Percentiles rank a stretch among this genome's conserved stretches.
Evolutionary conservation across 2,888 invertebrate genomes (phyloP).

Genomic region (Perizoma affinitatum): DNA sequence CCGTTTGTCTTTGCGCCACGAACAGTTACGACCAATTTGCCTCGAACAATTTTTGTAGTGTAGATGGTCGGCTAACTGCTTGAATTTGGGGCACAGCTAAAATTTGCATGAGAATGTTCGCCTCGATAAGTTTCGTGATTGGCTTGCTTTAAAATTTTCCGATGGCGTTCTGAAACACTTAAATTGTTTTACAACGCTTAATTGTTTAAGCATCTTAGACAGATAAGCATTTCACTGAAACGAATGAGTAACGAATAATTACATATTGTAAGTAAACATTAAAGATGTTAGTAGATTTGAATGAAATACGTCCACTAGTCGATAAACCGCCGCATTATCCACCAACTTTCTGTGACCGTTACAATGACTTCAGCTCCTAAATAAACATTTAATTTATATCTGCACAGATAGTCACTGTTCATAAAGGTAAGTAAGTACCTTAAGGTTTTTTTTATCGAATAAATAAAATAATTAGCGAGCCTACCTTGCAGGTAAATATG

Average conservation of each 20-base stretch:
- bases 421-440: background rate
- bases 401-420: no score
- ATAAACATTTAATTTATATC: no score
- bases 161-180: slow-evolving; percentile 10
- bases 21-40: slow-evolving; percentile 45
- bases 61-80: slow-evolving; percentile 36
- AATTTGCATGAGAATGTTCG: slow-evolving; percentile 57
- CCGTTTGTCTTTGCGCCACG: slow-evolving; percentile 49
- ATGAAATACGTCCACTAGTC: no score
- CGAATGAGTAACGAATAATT: no score
- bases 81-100: slow-evolving; percentile 56
- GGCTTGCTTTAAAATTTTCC: slow-evolving; percentile 29
- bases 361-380: no score
- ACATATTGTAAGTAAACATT: no score
- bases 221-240: no score
- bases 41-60: slow-evolving; percentile 34
- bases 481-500: slow-evolving; percentile 29
- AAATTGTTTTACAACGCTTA: background rate
- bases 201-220: no score
- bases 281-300: no score
- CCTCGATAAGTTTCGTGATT: slow-evolving; percentile 31
- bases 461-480: slow-evolving; percentile 38
- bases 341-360: no score
- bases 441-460: slow-evolving; percentile 15
- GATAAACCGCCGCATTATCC: no score